Percentiles rank a stretch among this genome's conserved stretches.
phyloP scores from a whole-genome alignment of 2,113 vertebrate genomes.

The Pygoscelis antarcticus region DNA sequence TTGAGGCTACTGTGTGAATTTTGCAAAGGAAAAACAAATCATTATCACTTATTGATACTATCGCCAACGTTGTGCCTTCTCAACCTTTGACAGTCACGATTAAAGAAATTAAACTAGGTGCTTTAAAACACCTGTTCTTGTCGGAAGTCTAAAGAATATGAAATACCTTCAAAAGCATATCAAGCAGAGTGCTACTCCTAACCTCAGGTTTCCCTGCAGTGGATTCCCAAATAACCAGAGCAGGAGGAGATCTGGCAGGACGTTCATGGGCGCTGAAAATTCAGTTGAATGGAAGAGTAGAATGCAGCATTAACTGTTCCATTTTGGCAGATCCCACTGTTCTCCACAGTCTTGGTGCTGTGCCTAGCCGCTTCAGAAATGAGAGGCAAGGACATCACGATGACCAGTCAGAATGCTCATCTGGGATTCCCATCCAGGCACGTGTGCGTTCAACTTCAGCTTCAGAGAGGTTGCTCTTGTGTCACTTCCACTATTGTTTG shows the following conservation, averaged over 20 bases:
- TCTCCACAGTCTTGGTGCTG: not conserved
- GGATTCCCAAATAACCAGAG: not conserved
- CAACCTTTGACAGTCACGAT: not conserved
- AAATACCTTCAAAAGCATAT: not conserved
- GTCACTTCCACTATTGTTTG: not conserved
- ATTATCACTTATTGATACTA: not conserved
- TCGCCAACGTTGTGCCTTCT: not conserved
- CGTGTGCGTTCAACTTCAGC: fast-evolving
- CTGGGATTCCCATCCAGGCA: not conserved
- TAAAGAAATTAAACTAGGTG: not conserved
- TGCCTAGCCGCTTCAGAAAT: not conserved
- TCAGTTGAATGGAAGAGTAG: not conserved
- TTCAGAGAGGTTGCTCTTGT: not conserved
- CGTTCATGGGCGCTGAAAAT: fast-evolving
- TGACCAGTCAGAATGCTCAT: not conserved
- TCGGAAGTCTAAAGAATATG: not conserved
- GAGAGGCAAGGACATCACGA: not conserved
- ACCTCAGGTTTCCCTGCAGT: not conserved
- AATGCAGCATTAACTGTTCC: not conserved
- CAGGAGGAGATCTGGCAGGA: not conserved
- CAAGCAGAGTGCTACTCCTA: not conserved
- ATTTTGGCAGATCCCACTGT: not conserved
- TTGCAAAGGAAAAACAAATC: not conserved
- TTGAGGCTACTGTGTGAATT: not conserved
- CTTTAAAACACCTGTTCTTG: not conserved